Evolutionary conservation across 35 echinoderm and acorn worm genomes (phyloP).

Genomic region (Heliocidaris erythrogramma): DNA sequence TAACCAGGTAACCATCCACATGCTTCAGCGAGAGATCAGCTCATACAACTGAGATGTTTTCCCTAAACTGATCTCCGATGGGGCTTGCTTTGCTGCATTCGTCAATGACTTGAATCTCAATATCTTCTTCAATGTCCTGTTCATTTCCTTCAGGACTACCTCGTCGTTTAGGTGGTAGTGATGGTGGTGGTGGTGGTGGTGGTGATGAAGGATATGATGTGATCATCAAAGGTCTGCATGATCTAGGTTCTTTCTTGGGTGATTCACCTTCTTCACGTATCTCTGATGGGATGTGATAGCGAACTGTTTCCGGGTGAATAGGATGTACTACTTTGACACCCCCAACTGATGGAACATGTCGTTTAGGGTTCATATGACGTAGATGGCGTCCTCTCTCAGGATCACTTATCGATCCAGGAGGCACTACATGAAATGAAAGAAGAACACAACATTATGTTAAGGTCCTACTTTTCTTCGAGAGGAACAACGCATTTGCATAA

Average conservation of each 20-base stretch:
- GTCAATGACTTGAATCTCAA: slow-evolving; percentile 54
- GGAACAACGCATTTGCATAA: too few relatives aligned
- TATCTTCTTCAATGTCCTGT: slow-evolving; percentile 46
- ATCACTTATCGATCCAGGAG: slow-evolving; percentile 68
- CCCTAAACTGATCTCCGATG: background rate
- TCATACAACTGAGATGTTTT: slow-evolving; percentile 25
- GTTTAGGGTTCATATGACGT: slow-evolving; percentile 14
- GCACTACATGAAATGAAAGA: slow-evolving; percentile 27
- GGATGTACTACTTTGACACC: slow-evolving; percentile 27
- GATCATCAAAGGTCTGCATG: background rate
- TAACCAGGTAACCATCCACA: too few relatives aligned
- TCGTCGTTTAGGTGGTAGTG: slow-evolving; percentile 47
- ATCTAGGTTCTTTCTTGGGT: slow-evolving; percentile 10
- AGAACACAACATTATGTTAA: background rate
- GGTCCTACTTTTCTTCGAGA: too few relatives aligned
- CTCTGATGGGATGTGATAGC: slow-evolving; percentile 25
- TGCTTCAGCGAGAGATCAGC: background rate
- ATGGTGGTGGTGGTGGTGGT: slow-evolving; percentile 46
- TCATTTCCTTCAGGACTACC: slow-evolving; percentile 58
- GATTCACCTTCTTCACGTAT: slow-evolving; percentile 45
- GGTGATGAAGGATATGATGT: background rate
- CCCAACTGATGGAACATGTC: background rate
- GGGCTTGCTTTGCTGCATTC: slow-evolving; percentile 30
- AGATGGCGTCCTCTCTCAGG: slow-evolving; percentile 62
- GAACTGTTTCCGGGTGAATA: slow-evolving; percentile 5